Evolutionary conservation across 2,888 invertebrate genomes (phyloP).

Genomic region (Pristionchus arcanus): DNA sequence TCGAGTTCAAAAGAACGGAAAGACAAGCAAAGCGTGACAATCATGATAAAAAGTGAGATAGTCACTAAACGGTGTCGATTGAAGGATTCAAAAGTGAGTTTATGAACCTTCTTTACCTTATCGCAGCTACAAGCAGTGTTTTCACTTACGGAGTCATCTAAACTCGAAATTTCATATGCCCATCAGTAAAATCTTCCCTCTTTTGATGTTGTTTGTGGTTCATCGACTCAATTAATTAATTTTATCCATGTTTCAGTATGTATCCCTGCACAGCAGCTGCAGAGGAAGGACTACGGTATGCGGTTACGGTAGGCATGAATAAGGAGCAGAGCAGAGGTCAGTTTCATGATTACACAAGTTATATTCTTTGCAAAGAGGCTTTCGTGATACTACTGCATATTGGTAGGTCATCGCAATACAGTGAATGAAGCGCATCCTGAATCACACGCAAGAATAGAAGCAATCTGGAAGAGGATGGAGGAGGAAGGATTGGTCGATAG

Average conservation of each 20-base stretch:
- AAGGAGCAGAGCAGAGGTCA: conserved; percentile 39
- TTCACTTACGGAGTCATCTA: no score
- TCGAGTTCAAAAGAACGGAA: background rate
- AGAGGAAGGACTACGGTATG: conserved; percentile 30
- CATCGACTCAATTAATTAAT: background rate
- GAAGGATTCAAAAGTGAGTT: background rate
- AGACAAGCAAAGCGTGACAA: background rate
- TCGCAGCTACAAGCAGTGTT: background rate
- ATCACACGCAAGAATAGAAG: conserved; percentile 59
- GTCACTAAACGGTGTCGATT: background rate
- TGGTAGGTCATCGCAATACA: conserved; percentile 60
- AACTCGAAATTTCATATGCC: background rate
- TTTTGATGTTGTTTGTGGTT: background rate
- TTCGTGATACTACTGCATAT: background rate
- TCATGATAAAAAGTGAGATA: background rate
- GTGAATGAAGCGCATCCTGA: conserved; percentile 64
- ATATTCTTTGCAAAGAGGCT: background rate
- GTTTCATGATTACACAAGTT: background rate
- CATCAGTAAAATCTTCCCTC: background rate
- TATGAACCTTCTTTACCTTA: background rate
- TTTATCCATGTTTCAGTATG: background rate
- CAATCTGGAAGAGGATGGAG: conserved; percentile 59
- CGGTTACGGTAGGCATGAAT: conserved; percentile 40
- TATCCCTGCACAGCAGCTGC: conserved; percentile 29
- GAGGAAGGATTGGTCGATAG: conserved; percentile 59